A percentile compares a stretch with the other conserved stretches of the same genome.
phyloP scores from a whole-genome alignment of 1,140 invertebrate genomes.

The Orchesella cincta region DNA sequence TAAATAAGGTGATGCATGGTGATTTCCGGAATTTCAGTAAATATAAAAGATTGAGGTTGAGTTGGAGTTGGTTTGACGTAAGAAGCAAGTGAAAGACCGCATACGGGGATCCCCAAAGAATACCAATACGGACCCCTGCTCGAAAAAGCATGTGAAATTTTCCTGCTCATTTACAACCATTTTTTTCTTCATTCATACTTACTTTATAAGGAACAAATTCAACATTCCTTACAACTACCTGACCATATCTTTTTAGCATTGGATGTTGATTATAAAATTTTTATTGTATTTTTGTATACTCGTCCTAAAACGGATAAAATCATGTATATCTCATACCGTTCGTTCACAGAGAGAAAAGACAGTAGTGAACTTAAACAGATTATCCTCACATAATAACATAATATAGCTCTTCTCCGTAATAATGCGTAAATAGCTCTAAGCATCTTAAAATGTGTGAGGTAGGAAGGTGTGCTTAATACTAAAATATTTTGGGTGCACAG shows the following conservation, averaged over 20 bases:
- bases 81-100: conserved; percentile 30
- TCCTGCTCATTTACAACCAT: background rate
- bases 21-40: conserved; percentile 28
- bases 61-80: conserved; percentile 6
- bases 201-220: background rate
- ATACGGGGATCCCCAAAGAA: conserved; percentile 29
- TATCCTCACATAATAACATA: conserved; percentile 38
- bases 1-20: conserved; percentile 15
- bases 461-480: background rate
- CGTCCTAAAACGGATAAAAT: background rate
- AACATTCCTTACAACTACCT: background rate
- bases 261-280: background rate
- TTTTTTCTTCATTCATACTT: background rate
- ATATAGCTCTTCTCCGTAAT: conserved; percentile 27
- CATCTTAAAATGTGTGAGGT: conserved; percentile 10
- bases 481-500: conserved; percentile 4
- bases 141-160: conserved; percentile 9
- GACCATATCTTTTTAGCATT: conserved; percentile 12
- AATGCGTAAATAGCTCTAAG: conserved; percentile 3
- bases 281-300: background rate
- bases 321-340: background rate
- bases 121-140: background rate
- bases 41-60: background rate
- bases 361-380: conserved; percentile 31
- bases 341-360: background rate